Evolutionary conservation across 2,113 vertebrate species (phyloP).

Genomic region (Centropristis striata): DNA sequence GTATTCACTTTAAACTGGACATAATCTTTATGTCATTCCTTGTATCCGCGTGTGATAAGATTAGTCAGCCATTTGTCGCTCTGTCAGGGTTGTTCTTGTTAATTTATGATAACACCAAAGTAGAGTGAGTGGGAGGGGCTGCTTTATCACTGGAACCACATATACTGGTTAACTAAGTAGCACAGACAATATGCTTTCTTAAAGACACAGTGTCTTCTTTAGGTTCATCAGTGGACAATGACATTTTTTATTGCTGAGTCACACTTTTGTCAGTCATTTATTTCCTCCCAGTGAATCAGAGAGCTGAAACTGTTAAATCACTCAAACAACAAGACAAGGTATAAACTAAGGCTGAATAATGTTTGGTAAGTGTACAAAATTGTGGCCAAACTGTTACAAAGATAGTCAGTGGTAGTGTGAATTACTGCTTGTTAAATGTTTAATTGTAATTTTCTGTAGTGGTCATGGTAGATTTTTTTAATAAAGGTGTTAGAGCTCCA

Average conservation of each 20-base stretch:
- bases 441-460: too few relatives aligned
- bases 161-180: constrained; percentile 20
- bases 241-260: neutral
- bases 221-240: neutral
- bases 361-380: too few relatives aligned
- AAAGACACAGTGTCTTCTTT: neutral
- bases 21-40: constrained; percentile 13
- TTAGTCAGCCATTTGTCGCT: constrained; percentile 46
- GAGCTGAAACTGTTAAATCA: neutral
- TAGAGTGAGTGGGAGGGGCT: neutral
- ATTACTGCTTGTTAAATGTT: too few relatives aligned
- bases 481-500: too few relatives aligned
- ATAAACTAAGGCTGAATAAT: too few relatives aligned
- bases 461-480: too few relatives aligned
- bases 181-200: constrained; percentile 5
- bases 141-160: neutral
- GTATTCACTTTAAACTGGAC: neutral
- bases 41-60: constrained; percentile 40
- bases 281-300: neutral
- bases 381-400: too few relatives aligned
- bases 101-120: constrained; percentile 21
- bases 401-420: too few relatives aligned
- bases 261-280: neutral
- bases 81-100: constrained; percentile 14
- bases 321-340: neutral